These are phyloP conservation scores for Bombus superbus DNA, from an alignment of 1,140 invertebrate species.

Conservation along the genomic window DNA sequence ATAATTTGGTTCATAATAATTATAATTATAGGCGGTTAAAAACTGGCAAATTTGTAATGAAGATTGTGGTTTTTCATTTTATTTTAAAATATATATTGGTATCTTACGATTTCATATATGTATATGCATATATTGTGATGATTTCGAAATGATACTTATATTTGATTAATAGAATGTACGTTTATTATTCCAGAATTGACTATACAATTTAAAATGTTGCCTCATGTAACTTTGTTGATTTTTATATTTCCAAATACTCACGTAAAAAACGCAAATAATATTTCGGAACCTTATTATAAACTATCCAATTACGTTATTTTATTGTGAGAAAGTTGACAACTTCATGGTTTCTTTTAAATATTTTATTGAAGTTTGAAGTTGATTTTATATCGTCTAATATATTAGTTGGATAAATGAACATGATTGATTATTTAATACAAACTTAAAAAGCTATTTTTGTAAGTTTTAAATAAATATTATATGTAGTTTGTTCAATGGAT, in stretches of 20 bases:
- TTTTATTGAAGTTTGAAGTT: not conserved
- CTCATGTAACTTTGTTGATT: not conserved
- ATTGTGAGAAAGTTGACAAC: not conserved
- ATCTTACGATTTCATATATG: not conserved
- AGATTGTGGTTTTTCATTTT: not conserved
- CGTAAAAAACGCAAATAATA: not conserved
- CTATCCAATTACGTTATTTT: not conserved
- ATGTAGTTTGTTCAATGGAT: no score
- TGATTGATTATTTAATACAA: not conserved
- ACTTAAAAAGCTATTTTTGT: not conserved
- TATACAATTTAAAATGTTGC: not conserved
- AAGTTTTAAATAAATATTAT: not conserved
- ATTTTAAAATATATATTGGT: not conserved
- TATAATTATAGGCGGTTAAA: not conserved
- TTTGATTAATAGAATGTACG: not conserved
- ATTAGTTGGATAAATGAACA: not conserved
- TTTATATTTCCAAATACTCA: not conserved
- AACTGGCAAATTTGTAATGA: not conserved
- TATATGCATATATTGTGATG: not conserved
- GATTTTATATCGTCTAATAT: not conserved
- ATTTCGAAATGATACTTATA: not conserved
- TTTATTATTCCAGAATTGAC: not conserved
- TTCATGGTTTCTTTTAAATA: not conserved
- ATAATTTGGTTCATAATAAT: not conserved
- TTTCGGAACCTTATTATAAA: not conserved